These are phyloP conservation scores for Rhynchopsitta pachyrhyncha DNA, from an alignment of 2,113 vertebrate species.

Conservation along the genomic window DNA sequence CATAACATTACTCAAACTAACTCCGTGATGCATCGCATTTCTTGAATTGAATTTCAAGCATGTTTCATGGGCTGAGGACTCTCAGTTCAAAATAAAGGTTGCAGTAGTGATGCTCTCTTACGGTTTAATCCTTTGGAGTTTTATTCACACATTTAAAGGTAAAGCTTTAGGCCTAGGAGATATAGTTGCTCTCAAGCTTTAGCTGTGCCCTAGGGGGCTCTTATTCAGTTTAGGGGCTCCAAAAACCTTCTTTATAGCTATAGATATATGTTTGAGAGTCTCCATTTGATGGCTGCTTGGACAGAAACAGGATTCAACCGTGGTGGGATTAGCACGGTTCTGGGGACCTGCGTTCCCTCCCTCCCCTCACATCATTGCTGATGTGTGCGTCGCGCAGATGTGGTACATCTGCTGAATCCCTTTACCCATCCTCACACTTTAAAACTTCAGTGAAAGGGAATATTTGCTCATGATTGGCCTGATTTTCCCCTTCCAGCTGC, in stretches of 20 bases:
- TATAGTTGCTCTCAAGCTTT: background rate
- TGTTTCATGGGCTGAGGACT: background rate
- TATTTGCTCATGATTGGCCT: background rate
- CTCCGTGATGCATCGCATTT: background rate
- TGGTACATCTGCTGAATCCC: background rate
- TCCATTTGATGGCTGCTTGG: background rate
- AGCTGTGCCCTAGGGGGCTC: background rate
- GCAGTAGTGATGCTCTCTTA: background rate
- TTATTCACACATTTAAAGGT: background rate
- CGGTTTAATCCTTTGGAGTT: background rate
- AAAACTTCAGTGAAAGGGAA: background rate
- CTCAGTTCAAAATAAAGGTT: background rate
- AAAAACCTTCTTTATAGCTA: background rate
- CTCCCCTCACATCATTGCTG: fast-evolving
- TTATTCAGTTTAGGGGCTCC: background rate
- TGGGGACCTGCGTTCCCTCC: background rate
- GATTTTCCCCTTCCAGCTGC: slow-evolving; percentile 79
- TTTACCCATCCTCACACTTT: background rate
- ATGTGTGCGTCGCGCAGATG: fast-evolving
- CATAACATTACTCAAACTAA: background rate
- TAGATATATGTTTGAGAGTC: background rate
- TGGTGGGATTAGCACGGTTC: background rate
- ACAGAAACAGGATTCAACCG: background rate
- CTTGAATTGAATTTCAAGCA: background rate
- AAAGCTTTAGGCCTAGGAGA: background rate